Evolutionary conservation across 2,797 vertebrate genomes (phyloP).

Genomic region (Acrocephalus scirpaceus): DNA sequence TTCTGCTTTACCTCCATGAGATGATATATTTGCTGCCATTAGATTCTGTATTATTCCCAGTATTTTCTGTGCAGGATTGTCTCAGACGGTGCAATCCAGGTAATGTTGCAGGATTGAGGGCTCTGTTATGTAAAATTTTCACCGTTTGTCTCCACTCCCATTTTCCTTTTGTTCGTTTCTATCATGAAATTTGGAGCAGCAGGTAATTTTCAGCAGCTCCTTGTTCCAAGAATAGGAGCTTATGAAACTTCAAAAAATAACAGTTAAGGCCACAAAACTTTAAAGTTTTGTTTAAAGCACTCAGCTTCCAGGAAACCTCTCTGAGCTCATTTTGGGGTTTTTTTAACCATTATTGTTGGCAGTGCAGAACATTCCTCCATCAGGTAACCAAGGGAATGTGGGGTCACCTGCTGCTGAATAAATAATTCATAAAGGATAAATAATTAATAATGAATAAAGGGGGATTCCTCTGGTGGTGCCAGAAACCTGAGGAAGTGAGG

Average conservation of each 20-base stretch:
- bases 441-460: neutral
- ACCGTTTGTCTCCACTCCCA: neutral
- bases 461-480: neutral
- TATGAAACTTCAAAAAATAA: neutral
- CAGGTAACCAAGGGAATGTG: neutral
- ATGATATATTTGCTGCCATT: neutral
- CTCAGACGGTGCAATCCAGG: neutral
- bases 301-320: neutral
- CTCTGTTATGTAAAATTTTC: neutral
- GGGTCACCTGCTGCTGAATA: neutral
- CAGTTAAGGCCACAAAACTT: neutral
- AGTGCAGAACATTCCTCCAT: neutral
- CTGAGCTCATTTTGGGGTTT: neutral
- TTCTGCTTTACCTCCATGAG: neutral
- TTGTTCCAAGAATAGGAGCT: neutral
- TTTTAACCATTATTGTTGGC: neutral
- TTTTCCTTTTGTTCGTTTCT: neutral
- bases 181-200: neutral
- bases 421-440: too few relatives aligned
- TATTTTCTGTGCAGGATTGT: neutral
- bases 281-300: neutral
- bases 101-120: neutral
- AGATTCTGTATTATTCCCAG: neutral
- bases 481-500: neutral
- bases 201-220: neutral